Base-by-base conservation (phyloP, 37 sponge, comb jelly and placozoan species). In the Axinella damicornis region DNA sequence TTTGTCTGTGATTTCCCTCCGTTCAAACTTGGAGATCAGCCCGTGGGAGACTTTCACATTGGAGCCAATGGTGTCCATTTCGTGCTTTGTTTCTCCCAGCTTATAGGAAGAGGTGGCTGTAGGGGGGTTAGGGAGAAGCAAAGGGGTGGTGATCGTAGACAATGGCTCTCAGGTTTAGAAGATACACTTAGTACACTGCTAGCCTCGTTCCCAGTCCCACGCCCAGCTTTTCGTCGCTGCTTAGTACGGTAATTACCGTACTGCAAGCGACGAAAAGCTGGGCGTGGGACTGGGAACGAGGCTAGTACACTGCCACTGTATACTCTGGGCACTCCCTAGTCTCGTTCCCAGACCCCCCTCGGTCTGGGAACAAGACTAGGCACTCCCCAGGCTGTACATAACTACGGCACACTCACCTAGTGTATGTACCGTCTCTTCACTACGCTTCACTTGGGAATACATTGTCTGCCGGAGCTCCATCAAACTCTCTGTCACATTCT, bases 1-100 rank as follows among this genome's bases (percentile, higher is more conserved):
- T 33, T 79, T 83, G 57, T 92, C 93, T 16, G 89, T 87, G 24
- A 92, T 15, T 18, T 92, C 93, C n/a, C 93, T 73, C 37, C 93
- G 54, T 12, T 79, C 76, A 53, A 66, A 88, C 55, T 92, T 92
- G 52, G 83, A 68, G 39, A 92, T 73, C 25, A 92, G 64, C 20
- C 85, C 20, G 20, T 57, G 61, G 2, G 68, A 73, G 9, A 66
- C 58, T 21, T 73, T 73, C 18, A 88, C 71, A n/a, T 69, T 74
- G 19, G 69, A 24, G 22, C 86, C 79, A 32, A 88, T 79, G 31
- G 56, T 65, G 31, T 89, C 80, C 93, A 92, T 88, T 40, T 88
- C 89, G 5, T 65, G 56, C 62, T 88, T 72, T 38, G 89, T 79
- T 14, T 67, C 69, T 21, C 21, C 57, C 24, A 92, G 20, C 52